phyloP scores from a whole-genome alignment of 2,888 invertebrate species.

The Apodemia zela region DNA sequence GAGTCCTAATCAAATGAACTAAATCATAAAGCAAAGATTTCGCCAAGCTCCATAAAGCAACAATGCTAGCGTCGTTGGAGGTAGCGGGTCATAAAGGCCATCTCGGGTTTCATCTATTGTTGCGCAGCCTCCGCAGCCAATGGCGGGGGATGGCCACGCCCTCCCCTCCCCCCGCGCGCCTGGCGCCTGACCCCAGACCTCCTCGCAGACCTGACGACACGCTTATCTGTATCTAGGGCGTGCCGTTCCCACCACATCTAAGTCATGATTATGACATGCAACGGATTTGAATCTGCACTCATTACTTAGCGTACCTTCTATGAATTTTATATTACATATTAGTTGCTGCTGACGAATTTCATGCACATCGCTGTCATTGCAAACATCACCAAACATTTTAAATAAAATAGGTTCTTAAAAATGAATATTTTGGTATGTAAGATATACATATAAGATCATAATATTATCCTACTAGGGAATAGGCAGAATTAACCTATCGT shows the following conservation, averaged over 20 bases:
- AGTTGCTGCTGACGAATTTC: neutral
- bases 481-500: too few relatives aligned
- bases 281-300: constrained; percentile 12
- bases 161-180: constrained; percentile 36
- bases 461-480: too few relatives aligned
- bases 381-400: too few relatives aligned
- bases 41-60: constrained; percentile 7
- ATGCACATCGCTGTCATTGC: too few relatives aligned
- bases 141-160: constrained; percentile 28
- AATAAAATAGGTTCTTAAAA: too few relatives aligned
- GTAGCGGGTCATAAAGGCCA: constrained; percentile 15
- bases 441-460: too few relatives aligned
- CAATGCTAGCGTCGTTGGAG: neutral
- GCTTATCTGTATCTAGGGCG: constrained; percentile 22
- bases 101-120: constrained; percentile 54
- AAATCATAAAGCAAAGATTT: constrained; percentile 1
- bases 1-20: constrained; percentile 2
- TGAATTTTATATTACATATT: constrained; percentile 14
- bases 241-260: constrained; percentile 9
- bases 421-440: too few relatives aligned
- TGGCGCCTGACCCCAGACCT: constrained; percentile 17
- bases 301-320: neutral
- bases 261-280: constrained; percentile 13
- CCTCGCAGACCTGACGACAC: constrained; percentile 5
- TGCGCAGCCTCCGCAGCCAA: constrained; percentile 36